phyloP scores from a whole-genome alignment of 2,888 invertebrate species.

The Fissipunctia ypsillon region DNA sequence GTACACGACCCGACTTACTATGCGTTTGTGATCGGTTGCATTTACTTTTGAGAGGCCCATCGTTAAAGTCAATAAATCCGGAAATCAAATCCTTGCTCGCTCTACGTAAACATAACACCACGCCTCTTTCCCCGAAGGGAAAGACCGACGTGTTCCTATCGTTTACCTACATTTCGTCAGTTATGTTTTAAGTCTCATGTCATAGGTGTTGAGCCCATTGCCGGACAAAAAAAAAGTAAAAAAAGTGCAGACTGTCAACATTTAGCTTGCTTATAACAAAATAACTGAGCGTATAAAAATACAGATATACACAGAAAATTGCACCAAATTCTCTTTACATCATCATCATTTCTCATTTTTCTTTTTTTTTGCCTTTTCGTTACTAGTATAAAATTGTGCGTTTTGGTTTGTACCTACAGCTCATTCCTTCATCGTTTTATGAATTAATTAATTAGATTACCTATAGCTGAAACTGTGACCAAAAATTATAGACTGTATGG shows the following conservation, averaged over 20 bases:
- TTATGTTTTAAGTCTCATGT: not conserved
- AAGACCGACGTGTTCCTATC: too few relatives aligned
- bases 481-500: too few relatives aligned
- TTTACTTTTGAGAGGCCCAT: not conserved
- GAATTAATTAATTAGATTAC: not conserved
- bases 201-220: too few relatives aligned
- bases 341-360: too few relatives aligned
- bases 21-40: not conserved
- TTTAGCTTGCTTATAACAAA: not conserved
- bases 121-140: not conserved
- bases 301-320: not conserved
- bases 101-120: too few relatives aligned
- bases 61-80: too few relatives aligned
- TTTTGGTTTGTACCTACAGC: not conserved
- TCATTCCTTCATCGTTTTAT: conserved; percentile 4
- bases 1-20: not conserved
- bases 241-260: not conserved
- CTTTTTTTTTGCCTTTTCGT: too few relatives aligned
- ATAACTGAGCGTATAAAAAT: not conserved
- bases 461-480: not conserved
- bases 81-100: too few relatives aligned
- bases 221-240: not conserved
- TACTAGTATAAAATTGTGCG: conserved; percentile 36
- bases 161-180: not conserved
- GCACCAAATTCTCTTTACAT: conserved; percentile 3